Conservation (phyloP, 1,140 invertebrate species). For the Aphaenogaster ashmeadi region DNA sequence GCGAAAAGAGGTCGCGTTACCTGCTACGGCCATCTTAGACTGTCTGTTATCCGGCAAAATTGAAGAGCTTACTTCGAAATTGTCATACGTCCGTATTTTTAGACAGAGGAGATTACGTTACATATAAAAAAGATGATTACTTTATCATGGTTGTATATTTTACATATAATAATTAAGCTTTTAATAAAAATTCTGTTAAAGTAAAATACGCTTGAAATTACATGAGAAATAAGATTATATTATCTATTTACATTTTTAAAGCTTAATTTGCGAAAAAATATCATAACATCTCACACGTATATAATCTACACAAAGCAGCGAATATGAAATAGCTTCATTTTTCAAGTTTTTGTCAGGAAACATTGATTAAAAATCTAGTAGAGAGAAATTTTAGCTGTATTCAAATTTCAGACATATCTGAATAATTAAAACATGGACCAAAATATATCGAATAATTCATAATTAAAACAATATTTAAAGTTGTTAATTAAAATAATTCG, state of each 20-base stretch:
- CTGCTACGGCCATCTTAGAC: background rate
- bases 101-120: background rate
- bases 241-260: background rate
- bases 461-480: constrained; percentile 1
- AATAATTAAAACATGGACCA: background rate
- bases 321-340: background rate
- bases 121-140: background rate
- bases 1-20: background rate
- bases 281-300: background rate
- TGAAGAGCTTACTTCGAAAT: background rate
- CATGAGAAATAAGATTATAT: background rate
- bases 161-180: background rate
- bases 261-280: background rate
- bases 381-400: constrained; percentile 15
- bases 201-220: background rate
- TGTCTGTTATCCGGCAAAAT: background rate
- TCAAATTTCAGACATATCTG: constrained; percentile 4
- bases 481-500: background rate
- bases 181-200: background rate
- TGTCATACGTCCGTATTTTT: background rate
- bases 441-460: background rate
- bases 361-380: background rate
- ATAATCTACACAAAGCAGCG: background rate
- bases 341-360: constrained; percentile 6
- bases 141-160: background rate